phyloP scores from a whole-genome alignment of 2,888 invertebrate genomes.

The Epsilonema sp. region DNA sequence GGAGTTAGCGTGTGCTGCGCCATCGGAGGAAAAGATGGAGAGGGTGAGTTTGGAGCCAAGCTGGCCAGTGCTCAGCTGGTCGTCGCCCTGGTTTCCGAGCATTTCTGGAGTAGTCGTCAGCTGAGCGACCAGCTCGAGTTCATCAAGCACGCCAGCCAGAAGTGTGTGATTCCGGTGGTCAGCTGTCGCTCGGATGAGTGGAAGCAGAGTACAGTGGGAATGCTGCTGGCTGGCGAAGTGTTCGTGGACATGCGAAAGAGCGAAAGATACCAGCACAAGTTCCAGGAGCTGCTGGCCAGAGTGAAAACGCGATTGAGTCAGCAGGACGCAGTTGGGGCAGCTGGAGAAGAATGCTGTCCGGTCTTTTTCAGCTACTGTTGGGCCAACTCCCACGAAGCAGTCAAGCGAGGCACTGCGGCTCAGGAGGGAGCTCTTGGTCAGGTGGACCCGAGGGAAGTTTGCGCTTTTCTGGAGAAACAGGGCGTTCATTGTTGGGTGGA shows the following conservation, averaged over 20 bases:
- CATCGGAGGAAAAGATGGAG: too few relatives aligned
- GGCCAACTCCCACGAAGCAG: conserved; percentile 24
- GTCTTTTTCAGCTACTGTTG: conserved; percentile 28
- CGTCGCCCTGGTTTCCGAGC: neutral
- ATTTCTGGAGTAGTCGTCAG: neutral
- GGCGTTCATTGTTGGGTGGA: conserved; percentile 30
- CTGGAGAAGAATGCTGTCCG: neutral
- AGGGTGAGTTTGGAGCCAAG: neutral
- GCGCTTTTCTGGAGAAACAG: conserved; percentile 20
- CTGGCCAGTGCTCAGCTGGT: neutral
- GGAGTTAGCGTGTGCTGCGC: too few relatives aligned
- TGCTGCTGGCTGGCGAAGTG: neutral
- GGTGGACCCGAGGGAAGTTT: conserved; percentile 28
- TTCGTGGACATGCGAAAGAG: neutral
- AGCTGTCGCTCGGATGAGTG: neutral
- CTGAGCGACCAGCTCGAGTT: neutral
- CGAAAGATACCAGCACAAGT: neutral
- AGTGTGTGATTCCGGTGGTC: neutral
- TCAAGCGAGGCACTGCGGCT: conserved; percentile 19
- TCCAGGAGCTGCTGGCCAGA: neutral
- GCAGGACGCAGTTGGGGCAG: too few relatives aligned
- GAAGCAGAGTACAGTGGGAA: neutral
- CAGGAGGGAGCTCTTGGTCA: conserved; percentile 22
- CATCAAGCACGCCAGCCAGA: neutral
- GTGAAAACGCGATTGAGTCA: too few relatives aligned